These are phyloP conservation scores for Drosophila anomalipes DNA, from an alignment of 2,888 invertebrate species.

Conservation along the genomic window DNA sequence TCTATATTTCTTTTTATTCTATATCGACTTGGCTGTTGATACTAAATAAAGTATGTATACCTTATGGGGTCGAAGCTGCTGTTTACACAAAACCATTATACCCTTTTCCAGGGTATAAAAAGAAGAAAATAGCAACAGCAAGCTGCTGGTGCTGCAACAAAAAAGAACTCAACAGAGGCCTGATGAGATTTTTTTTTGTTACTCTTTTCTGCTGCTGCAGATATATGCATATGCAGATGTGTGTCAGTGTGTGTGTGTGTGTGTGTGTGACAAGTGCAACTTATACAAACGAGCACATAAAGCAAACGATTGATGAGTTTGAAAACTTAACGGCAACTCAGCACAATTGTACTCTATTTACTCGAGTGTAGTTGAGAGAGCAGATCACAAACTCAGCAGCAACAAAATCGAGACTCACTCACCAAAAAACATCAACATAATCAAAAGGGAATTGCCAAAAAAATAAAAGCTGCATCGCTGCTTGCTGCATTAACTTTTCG, in stretches of 20 bases:
- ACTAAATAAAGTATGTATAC: background rate
- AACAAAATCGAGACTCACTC: slow-evolving; percentile 3
- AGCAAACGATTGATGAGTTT: slow-evolving; percentile 77
- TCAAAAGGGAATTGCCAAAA: slow-evolving; percentile 39
- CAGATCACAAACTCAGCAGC: slow-evolving; percentile 5
- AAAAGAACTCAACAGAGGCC: slow-evolving; percentile 26
- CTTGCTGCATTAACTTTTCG: slow-evolving; percentile 36
- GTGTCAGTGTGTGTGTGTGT: slow-evolving; percentile 13
- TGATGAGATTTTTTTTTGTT: slow-evolving; percentile 53
- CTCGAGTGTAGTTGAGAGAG: too few species aligned
- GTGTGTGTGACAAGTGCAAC: slow-evolving; percentile 15
- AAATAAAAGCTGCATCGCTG: slow-evolving; percentile 11
- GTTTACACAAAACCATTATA: background rate
- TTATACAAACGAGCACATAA: slow-evolving; percentile 39
- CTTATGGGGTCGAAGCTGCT: background rate
- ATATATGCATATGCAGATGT: slow-evolving; percentile 32
- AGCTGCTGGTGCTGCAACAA: background rate
- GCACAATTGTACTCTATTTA: slow-evolving; percentile 19
- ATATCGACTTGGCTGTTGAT: too few species aligned
- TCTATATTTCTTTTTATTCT: too few species aligned
- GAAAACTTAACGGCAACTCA: slow-evolving; percentile 58
- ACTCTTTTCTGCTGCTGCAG: background rate
- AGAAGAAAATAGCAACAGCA: slow-evolving; percentile 1
- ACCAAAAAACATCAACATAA: slow-evolving; percentile 1
- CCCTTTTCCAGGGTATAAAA: background rate